Base-by-base conservation (phyloP, 2,888 invertebrate genomes). In the Chaitophorus viminalis region DNA sequence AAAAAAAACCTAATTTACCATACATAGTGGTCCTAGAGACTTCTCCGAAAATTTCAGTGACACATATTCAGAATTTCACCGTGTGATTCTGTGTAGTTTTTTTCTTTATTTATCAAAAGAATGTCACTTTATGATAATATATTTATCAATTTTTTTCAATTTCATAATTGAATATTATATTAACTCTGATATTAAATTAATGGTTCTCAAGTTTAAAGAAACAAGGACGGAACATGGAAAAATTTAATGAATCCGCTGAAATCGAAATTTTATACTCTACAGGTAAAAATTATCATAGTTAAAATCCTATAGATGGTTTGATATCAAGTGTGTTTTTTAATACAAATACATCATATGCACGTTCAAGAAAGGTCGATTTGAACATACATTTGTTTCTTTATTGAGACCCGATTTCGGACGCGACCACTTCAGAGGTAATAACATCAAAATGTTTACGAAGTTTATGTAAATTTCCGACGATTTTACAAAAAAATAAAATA, bases 391-490 rank as follows among this genome's bases (percentile, higher is more conserved):
- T 33, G 72, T 72, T 36, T 72, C 39, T 1, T 2, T 33, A 6
- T 29, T 11, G 5, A 29, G n/a, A 39, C 39, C 39, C 29, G 65
- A 65, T 65, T 79, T 79, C n/a, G 18, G 29, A 39, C 21, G 54
- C 21, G 18, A 18, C 36, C 29, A 14, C 29, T 39, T 9, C 9
- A 65, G 65, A 36, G 65, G 39, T 68, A 79, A 79, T 79, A 65
- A 65, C 29, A n/a, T 79, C 18, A 9, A 65, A 79, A 60, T 36
- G 60, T 79, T 65, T 65, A 65, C 39, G 29, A 29, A 39, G 65
- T 68, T 79, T 65, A 79, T 65, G 79, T 65, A 65, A 79, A 79
- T 79, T 79, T 9, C 8, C 29, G 4, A 60, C 79, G 9, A 36
- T 79, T 79, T 79, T 29, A 17, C 9, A 18, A 25, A 11, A 74